A percentile compares a stretch with the other conserved stretches of the same genome.
Conservation (phyloP, 2,797 vertebrate genomes). For the Sebastes diploproa region DNA sequence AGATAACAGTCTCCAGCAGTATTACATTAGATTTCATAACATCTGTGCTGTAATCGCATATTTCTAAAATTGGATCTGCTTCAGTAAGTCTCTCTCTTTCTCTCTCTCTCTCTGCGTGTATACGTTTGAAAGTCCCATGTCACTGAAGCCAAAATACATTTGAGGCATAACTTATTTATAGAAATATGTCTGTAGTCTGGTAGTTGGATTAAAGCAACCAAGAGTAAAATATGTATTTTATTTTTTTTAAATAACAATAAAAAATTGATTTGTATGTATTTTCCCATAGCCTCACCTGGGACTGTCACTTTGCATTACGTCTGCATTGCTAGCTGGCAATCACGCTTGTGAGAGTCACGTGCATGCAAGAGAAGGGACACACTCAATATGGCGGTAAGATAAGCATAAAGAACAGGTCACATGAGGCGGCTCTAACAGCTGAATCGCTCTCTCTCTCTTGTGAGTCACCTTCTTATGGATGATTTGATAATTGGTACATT, state of each 20-base stretch:
- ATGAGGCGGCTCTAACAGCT: constrained; percentile 48
- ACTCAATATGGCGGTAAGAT: constrained; percentile 59
- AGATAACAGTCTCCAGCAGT: constrained; percentile 54
- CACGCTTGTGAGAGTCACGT: constrained; percentile 45
- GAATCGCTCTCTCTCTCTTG: constrained; percentile 47
- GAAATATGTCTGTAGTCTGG: constrained; percentile 23
- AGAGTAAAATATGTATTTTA: constrained; percentile 38
- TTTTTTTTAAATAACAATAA: constrained; percentile 4
- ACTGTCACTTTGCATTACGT: constrained; percentile 63
- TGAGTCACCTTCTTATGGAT: constrained; percentile 72
- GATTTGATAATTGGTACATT: constrained; percentile 72
- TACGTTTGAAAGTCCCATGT: constrained; percentile 38
- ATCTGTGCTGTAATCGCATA: constrained; percentile 61
- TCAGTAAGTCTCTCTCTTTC: constrained; percentile 22
- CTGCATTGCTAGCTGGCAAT: constrained; percentile 39
- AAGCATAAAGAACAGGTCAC: constrained; percentile 61
- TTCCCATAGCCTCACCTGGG: constrained; percentile 43
- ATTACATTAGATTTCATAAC: constrained; percentile 68
- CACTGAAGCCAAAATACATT: constrained; percentile 52
- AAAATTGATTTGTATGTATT: constrained; percentile 38
- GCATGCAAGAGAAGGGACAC: constrained; percentile 49
- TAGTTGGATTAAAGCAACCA: constrained; percentile 31
- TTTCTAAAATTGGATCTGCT: constrained; percentile 60
- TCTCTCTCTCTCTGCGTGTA: background rate
- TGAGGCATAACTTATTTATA: constrained; percentile 55